Base-by-base conservation (phyloP, 2,797 vertebrate species). In the Cirrhinus mrigala region DNA sequence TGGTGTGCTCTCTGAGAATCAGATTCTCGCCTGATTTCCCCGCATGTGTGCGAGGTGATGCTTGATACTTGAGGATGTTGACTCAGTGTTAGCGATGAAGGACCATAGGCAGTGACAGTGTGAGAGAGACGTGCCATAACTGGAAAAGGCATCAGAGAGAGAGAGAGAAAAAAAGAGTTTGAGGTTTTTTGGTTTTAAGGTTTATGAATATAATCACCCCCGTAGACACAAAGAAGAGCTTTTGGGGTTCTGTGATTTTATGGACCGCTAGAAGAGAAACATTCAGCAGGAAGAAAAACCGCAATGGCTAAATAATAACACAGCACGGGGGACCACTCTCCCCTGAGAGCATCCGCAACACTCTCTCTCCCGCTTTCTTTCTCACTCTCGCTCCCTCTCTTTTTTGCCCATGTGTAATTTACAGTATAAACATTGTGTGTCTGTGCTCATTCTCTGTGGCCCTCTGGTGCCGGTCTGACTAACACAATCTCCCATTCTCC, bases 351-450 rank as follows among this genome's bases (percentile, higher is more conserved):
- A 74, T 79, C 68, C 76, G 44, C 69, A 86, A 60, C 68, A 82
- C 29, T 75, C 82, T 46, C 58, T 81, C 76, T 58, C 64, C 71
- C 20, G 73, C 74, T 69, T 69, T 64, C 54, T 76, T 76, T 70
- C 40, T 76, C 83, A 71, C 76, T 77, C 79, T 77, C 37, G 40
- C 76, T 46, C 66, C 75, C 44, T 14, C 76, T 74, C 74, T 22
- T 81, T 79, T 79, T 86, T 88, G 82, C 85, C 87, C 85, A 89
- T 82, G 87, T 89, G 89, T 88, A 89, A 89, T 89, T 88, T 89
- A 89, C 85, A 89, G 89, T 89, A 88, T 89, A 89, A 89, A 89
- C 89, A 89, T 88, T 81, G 82, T 79, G 87, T 86, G 86, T 86
- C 54, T 84, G 74, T 52, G 54, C 68, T 89, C 86, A 85, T 87